These are phyloP conservation scores for Zophobas morio DNA, from an alignment of 1,140 invertebrate species.

Conservation along the genomic window DNA sequence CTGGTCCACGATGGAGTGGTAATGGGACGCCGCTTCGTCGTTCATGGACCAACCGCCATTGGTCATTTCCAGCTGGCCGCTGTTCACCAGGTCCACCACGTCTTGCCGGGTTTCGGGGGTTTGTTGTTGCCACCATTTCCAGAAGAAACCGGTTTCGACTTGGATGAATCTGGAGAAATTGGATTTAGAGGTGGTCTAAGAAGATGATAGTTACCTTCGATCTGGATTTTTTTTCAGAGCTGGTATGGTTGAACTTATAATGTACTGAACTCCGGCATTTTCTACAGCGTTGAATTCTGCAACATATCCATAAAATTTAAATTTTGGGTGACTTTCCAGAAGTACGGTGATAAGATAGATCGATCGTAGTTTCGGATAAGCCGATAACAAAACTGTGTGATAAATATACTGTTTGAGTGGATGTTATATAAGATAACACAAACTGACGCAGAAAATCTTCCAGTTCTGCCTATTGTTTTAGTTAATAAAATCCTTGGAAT, in stretches of 20 bases:
- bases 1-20: slow-evolving; percentile 88
- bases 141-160: slow-evolving; percentile 69
- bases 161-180: slow-evolving; percentile 58
- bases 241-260: slow-evolving; percentile 54
- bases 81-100: slow-evolving; percentile 67
- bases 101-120: slow-evolving; percentile 68
- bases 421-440: too few species aligned
- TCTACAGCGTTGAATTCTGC: not conserved
- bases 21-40: slow-evolving; percentile 86
- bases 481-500: too few species aligned
- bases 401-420: too few species aligned
- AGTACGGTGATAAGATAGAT: too few species aligned
- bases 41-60: slow-evolving; percentile 83
- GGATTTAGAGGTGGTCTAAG: too few species aligned
- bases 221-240: slow-evolving; percentile 55
- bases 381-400: too few species aligned
- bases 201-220: slow-evolving; percentile 27
- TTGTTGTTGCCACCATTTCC: slow-evolving; percentile 79
- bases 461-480: too few species aligned
- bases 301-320: not conserved
- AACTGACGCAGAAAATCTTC: too few species aligned
- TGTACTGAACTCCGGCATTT: slow-evolving; percentile 51
- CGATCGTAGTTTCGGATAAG: too few species aligned
- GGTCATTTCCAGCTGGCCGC: slow-evolving; percentile 82
- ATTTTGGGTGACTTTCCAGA: not conserved